Evolutionary conservation across 2,888 invertebrate species (phyloP).

Genomic region (Eupithecia insigniata): DNA sequence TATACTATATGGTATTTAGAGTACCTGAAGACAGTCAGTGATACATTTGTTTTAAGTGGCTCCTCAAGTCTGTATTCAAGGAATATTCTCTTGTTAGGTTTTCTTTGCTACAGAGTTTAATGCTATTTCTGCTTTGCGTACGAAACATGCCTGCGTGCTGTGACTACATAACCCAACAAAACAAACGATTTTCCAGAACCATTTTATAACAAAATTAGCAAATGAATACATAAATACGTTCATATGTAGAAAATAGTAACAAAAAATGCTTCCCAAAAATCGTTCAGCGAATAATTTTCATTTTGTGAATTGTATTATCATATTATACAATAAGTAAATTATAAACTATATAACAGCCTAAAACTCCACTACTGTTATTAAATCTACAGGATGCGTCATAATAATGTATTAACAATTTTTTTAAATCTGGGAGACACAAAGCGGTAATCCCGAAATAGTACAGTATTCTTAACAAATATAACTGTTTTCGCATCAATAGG

Average conservation of each 20-base stretch:
- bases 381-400: constrained; percentile 20
- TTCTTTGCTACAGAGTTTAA: neutral
- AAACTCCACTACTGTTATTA: constrained; percentile 22
- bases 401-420: constrained; percentile 6
- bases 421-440: neutral
- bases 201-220: constrained; percentile 33
- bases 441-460: neutral
- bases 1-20: too few species aligned
- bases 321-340: constrained; percentile 25
- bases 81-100: constrained; percentile 1
- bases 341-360: constrained; percentile 38
- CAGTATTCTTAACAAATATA: constrained; percentile 7
- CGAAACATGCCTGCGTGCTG: constrained; percentile 13
- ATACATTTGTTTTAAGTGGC: neutral
- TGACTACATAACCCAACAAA: constrained; percentile 28
- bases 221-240: constrained; percentile 20
- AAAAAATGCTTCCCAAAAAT: constrained; percentile 30
- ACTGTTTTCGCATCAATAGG: neutral
- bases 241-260: neutral
- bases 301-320: constrained; percentile 18
- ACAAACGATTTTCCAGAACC: constrained; percentile 26
- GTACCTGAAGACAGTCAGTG: neutral
- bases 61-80: neutral
- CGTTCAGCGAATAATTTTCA: constrained; percentile 25
- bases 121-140: neutral